phyloP scores from a whole-genome alignment of 2,113 vertebrate genomes.

The Haemorhous mexicanus region DNA sequence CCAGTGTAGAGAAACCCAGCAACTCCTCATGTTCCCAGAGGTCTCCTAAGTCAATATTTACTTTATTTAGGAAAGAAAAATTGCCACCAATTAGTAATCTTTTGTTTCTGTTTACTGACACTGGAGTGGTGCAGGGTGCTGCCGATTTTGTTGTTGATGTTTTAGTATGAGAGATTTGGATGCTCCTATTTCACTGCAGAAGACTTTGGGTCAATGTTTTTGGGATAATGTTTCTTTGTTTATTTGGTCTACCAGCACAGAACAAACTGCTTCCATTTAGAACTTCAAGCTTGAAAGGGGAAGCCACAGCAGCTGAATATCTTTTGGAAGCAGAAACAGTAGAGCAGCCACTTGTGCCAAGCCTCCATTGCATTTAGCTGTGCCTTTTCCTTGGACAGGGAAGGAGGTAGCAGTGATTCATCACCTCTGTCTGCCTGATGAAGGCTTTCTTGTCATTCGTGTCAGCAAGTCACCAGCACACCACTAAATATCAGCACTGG shows the following conservation, averaged over 20 bases:
- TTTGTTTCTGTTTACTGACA: neutral
- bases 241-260: neutral
- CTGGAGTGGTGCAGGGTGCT: neutral
- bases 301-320: neutral
- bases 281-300: neutral
- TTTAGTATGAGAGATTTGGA: neutral
- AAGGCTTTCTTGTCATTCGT: neutral
- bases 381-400: neutral
- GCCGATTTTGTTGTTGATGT: neutral
- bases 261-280: neutral
- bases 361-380: neutral
- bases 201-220: neutral
- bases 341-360: conserved; percentile 19
- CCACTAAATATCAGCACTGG: neutral
- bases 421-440: neutral
- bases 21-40: neutral
- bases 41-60: neutral
- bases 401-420: neutral
- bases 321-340: neutral
- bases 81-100: neutral
- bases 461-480: neutral
- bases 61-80: neutral
- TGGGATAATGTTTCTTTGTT: neutral
- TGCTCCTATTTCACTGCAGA: neutral
- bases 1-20: neutral